Evolutionary conservation across 2,888 invertebrate species (phyloP), one percentile per base, ranked within the genome.

Genomic region (Cryptus armator): DNA sequence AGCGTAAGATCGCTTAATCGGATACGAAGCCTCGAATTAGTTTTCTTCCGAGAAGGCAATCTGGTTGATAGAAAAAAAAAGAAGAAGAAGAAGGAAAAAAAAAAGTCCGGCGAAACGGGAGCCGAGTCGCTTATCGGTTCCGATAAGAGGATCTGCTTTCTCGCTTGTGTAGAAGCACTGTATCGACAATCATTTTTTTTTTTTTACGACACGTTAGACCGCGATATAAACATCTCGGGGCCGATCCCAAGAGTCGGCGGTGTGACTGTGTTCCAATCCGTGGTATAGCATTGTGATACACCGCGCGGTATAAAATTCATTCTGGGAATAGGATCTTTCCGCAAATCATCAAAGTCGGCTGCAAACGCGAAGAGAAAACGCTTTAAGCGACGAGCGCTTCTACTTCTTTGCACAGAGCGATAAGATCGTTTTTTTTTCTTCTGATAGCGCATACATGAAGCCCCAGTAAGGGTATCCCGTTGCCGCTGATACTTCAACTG

Each of bases 281-380:
- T 84, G 16, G 75, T 67, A 84, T 59, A 56, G 37, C 62, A 62
- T 74, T 67, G 43, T 81, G 48, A 62, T 53, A 70, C 14, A 81
- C 19, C 19, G 43, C 67, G 29, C 37, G 29, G 76, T 77, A 74
- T 46, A 77, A 72, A 84, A 77, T 83, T 85, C 44, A 68, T 86
- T 87, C 86, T 82, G 80, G 83, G 87, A 86, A 87, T 78, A 82
- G 82, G 71, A 83, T 81, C 84, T 86, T 87, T 87, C 84, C 84
- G 87, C 87, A 85, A 86, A 87, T 82, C 86, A 86, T 87, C 87
- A 87, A 87, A 87, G 87, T 79, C 85, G 85, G 85, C 75, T 68
- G 51, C 24, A 62, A 77, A 77, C 37, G 78, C 59, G 51, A 74
- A 51, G 81, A 75, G 78, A 56, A 37, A 37, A 37, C 72, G 43